A percentile compares a stretch with the other conserved stretches of the same genome.
Conservation (phyloP, 1,140 invertebrate species). For the Calliphora vicina region DNA sequence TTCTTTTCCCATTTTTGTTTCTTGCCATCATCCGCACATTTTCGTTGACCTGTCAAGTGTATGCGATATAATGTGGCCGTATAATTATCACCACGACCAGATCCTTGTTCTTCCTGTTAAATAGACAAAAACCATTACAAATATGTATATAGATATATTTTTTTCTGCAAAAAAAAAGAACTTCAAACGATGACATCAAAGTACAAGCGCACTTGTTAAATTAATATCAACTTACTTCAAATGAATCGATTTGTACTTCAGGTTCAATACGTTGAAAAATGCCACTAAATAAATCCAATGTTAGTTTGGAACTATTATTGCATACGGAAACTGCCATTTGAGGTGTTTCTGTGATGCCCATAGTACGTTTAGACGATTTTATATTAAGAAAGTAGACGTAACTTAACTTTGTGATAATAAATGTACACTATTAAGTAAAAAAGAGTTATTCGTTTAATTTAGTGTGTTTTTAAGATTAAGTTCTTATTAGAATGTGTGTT, state of each 20-base stretch:
- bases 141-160: no score
- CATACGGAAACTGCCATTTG: constrained; percentile 35
- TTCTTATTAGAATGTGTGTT: background rate
- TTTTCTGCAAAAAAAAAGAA: background rate
- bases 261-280: constrained; percentile 57
- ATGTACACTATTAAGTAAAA: background rate
- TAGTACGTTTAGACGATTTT: constrained; percentile 44
- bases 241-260: constrained; percentile 56
- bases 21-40: constrained; percentile 56
- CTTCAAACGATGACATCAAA: background rate
- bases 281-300: constrained; percentile 54
- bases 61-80: constrained; percentile 76
- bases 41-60: constrained; percentile 67
- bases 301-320: constrained; percentile 45
- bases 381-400: background rate
- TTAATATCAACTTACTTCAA: constrained; percentile 48
- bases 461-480: background rate
- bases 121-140: background rate
- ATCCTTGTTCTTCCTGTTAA: constrained; percentile 70
- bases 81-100: constrained; percentile 76
- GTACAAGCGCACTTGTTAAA: background rate
- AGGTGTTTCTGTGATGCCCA: constrained; percentile 54
- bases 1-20: constrained; percentile 67
- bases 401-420: no score
- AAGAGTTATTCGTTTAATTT: no score